Evolutionary conservation across 2,888 invertebrate genomes (phyloP).

Genomic region (Lasioglossum leucozonium): DNA sequence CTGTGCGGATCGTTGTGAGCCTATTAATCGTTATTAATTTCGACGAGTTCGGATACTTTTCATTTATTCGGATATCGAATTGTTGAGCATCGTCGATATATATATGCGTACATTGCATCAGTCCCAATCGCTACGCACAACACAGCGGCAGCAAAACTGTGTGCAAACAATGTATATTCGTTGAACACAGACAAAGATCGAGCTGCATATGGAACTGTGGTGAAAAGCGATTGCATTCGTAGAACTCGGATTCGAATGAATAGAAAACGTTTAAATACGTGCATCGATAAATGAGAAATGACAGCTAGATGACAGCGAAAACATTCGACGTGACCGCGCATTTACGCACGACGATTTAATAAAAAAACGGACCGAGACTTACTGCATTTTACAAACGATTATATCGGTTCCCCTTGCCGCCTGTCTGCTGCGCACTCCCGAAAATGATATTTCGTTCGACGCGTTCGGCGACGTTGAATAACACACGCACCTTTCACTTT

Average conservation of each 20-base stretch:
- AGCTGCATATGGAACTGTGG: neutral
- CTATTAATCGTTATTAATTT: neutral
- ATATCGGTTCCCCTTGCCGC: neutral
- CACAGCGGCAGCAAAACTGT: slow-evolving; percentile 34
- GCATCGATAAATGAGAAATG: slow-evolving; percentile 47
- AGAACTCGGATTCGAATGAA: neutral
- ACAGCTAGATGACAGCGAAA: slow-evolving; percentile 32
- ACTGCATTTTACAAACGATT: slow-evolving; percentile 55
- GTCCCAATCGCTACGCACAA: slow-evolving; percentile 10
- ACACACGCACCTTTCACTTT: slow-evolving; percentile 49
- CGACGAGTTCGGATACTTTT: neutral
- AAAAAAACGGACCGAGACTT: slow-evolving; percentile 37
- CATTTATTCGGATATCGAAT: neutral
- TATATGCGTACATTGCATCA: neutral
- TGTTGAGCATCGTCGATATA: neutral
- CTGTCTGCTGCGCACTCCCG: neutral
- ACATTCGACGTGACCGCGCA: neutral
- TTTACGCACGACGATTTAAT: neutral
- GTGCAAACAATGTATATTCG: slow-evolving; percentile 17
- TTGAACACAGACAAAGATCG: neutral
- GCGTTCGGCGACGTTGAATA: slow-evolving; percentile 13
- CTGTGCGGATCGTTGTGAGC: neutral
- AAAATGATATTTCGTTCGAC: slow-evolving; percentile 27
- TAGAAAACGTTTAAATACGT: neutral
- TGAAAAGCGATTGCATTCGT: neutral